Percentiles rank a stretch among this genome's conserved stretches.
Evolutionary conservation across 1,140 invertebrate species (phyloP).

Genomic region (Chironomus striatipennis): DNA sequence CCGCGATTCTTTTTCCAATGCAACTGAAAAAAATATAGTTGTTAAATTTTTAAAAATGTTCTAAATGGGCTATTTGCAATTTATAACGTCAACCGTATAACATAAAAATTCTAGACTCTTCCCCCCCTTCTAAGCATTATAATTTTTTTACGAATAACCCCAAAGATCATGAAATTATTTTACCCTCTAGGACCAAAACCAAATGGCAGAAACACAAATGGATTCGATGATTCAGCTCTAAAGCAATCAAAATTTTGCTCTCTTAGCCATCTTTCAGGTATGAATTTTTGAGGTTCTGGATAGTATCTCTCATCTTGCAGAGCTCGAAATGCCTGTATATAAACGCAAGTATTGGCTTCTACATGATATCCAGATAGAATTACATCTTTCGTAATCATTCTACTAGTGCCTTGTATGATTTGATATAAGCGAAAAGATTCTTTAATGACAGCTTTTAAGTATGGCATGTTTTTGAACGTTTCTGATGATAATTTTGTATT

Average conservation of each 20-base stretch:
- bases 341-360: constrained; percentile 33
- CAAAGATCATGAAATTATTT: too few relatives aligned
- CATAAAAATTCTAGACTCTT: too few relatives aligned
- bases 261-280: constrained; percentile 36
- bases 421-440: constrained; percentile 49
- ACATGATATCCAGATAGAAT: constrained; percentile 47
- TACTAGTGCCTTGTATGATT: constrained; percentile 41
- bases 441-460: constrained; percentile 57
- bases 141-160: too few relatives aligned
- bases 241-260: constrained; percentile 28
- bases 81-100: too few relatives aligned
- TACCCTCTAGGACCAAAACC: constrained; percentile 45
- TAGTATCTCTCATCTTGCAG: constrained; percentile 41
- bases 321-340: neutral
- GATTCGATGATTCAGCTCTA: constrained; percentile 42
- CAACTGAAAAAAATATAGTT: too few relatives aligned
- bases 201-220: constrained; percentile 50
- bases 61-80: too few relatives aligned
- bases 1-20: too few relatives aligned
- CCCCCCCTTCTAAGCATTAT: too few relatives aligned
- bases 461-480: too few relatives aligned
- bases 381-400: constrained; percentile 42
- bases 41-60: too few relatives aligned
- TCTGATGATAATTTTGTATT: constrained; percentile 45
- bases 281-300: constrained; percentile 43